Base-by-base conservation (phyloP, 2,888 invertebrate species). In the Serrognathus titanus region DNA sequence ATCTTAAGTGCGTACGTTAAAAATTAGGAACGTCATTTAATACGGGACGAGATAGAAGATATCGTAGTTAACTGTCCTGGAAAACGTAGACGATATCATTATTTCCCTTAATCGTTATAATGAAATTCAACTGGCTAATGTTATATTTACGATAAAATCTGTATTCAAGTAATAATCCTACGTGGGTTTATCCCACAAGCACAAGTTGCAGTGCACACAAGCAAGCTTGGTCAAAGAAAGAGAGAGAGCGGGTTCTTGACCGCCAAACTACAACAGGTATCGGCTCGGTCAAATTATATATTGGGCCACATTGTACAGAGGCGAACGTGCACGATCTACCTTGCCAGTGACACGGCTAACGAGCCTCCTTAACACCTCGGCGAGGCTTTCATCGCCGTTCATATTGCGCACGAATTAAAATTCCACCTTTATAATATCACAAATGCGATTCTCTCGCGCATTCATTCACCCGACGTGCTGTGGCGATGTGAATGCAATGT, bases 71-170 rank as follows among this genome's bases (percentile, higher is more conserved):
- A 31, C 24, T 31, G 24, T 31, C 24, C 24, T 31, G 24, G 24
- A 31, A 52, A 45, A 37, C 20, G 37, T 46, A 39, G 52, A 52
- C 52, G 47, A 52, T 52, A 52, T 51, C 43, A 43, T 51, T 43
- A 51, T 51, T 51, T 51, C 45, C 43, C 51, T 45, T 31, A 31
- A 31, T 31, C 16, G 13, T 35, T 39, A 37, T 37, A 43, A 51
- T 43, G 35, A 36, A 51, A 51, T 37, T 43, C 51, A 43, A 51
- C 51, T 45, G 51, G 20, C 43, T 45, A 51, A 51, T 51, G 51
- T 51, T 51, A 51, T 43, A 45, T 51, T 51, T 51, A 51, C 51
- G 51, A 51, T 51, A 51, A 51, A 51, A 51, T 51, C 51, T 45
- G 43, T 51, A 43, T 37, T 20, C 49, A 39, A 9, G 24, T 7